phyloP scores from a whole-genome alignment of 1,140 invertebrate species.

The Ganaspis sp. region DNA sequence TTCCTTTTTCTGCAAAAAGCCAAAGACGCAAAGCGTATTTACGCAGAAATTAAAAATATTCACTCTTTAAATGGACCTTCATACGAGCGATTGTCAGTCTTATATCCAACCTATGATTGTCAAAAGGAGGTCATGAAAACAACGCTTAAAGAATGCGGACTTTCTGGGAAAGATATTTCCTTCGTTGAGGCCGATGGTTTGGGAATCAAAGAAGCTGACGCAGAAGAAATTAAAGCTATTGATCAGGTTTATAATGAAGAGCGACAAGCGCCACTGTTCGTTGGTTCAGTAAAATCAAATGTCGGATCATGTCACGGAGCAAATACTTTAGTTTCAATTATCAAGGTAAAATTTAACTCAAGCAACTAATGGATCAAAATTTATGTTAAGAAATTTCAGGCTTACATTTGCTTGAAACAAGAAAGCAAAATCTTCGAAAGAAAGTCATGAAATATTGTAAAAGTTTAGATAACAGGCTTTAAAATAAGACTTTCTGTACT shows the following conservation, averaged over 20 bases:
- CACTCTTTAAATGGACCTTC: slow-evolving; percentile 79
- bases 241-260: slow-evolving; percentile 86
- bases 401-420: too few relatives aligned
- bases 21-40: slow-evolving; percentile 77
- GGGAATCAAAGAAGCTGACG: slow-evolving; percentile 83
- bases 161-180: slow-evolving; percentile 53
- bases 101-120: slow-evolving; percentile 66
- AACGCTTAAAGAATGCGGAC: slow-evolving; percentile 35
- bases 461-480: too few relatives aligned
- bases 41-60: slow-evolving; percentile 78
- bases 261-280: slow-evolving; percentile 80
- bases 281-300: slow-evolving; percentile 88
- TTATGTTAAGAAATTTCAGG: too few relatives aligned
- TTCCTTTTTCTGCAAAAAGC: slow-evolving; percentile 79
- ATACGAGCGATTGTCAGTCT: slow-evolving; percentile 75
- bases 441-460: too few relatives aligned
- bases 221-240: slow-evolving; percentile 88
- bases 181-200: slow-evolving; percentile 63
- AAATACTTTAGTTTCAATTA: slow-evolving; percentile 79
- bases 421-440: too few relatives aligned
- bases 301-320: slow-evolving; percentile 86
- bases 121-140: slow-evolving; percentile 46
- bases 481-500: too few relatives aligned
- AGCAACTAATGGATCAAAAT: too few relatives aligned
- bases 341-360: slow-evolving; percentile 79